Percentiles rank a stretch among this genome's conserved stretches.
phyloP scores from a whole-genome alignment of 2,888 invertebrate genomes.

The Melolontha melolontha region DNA sequence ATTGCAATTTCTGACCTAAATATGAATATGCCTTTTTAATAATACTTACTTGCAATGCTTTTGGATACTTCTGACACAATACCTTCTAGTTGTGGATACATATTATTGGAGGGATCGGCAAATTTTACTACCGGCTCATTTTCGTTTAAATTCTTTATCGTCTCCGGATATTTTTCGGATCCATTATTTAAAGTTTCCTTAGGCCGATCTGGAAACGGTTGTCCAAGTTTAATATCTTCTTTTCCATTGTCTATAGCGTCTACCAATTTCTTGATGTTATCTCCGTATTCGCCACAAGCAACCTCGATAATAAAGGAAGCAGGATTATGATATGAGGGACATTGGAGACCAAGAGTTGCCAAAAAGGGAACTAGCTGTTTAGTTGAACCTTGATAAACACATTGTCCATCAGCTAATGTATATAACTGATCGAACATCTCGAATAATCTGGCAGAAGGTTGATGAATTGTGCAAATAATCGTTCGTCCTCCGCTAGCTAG shows the following conservation, averaged over 20 bases:
- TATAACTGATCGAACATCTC: slow-evolving; percentile 98
- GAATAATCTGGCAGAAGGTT: slow-evolving; percentile 95
- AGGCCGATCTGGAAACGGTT: slow-evolving; percentile 75
- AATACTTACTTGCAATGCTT: slow-evolving; percentile 64
- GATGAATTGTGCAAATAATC: slow-evolving; percentile 96
- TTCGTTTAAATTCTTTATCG: slow-evolving; percentile 51
- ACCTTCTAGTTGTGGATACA: slow-evolving; percentile 68
- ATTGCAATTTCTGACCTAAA: background rate
- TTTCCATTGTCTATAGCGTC: slow-evolving; percentile 88
- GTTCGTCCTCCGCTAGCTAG: slow-evolving; percentile 92
- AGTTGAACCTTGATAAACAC: slow-evolving; percentile 91
- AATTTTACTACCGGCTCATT: slow-evolving; percentile 58
- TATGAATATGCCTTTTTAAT: background rate
- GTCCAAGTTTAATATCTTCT: slow-evolving; percentile 81
- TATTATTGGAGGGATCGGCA: slow-evolving; percentile 56
- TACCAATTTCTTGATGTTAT: slow-evolving; percentile 86
- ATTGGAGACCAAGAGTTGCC: slow-evolving; percentile 83
- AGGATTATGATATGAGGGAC: slow-evolving; percentile 97
- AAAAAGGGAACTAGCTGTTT: slow-evolving; percentile 86
- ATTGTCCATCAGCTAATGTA: slow-evolving; percentile 93
- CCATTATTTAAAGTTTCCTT: slow-evolving; percentile 66
- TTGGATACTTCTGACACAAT: slow-evolving; percentile 76
- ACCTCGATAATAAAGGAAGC: slow-evolving; percentile 97
- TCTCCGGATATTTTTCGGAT: slow-evolving; percentile 61
- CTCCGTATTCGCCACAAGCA: slow-evolving; percentile 96